Percentiles rank a stretch among this genome's conserved stretches.
Evolutionary conservation across 2,888 invertebrate species (phyloP).

Genomic region (Tetragonisca angustula): DNA sequence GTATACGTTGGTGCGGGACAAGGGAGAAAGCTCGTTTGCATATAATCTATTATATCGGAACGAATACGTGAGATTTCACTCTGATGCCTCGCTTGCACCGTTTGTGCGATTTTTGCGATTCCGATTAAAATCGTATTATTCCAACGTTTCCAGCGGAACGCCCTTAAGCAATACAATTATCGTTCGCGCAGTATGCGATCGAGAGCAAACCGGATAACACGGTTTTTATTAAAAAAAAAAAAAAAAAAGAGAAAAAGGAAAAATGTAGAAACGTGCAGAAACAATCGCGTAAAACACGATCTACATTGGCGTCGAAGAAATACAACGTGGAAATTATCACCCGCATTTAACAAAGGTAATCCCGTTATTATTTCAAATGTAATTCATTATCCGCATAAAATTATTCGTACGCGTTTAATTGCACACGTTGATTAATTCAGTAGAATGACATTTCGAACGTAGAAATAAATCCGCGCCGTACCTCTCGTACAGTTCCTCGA

Average conservation of each 20-base stretch:
- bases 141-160: not conserved
- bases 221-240: not conserved
- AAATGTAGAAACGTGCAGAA: not conserved
- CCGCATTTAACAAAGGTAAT: not conserved
- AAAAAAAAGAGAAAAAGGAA: no score
- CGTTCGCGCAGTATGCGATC: not conserved
- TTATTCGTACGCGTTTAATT: not conserved
- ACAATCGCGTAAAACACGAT: not conserved
- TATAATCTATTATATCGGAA: not conserved
- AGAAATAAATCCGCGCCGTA: not conserved
- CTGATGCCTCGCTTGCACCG: not conserved
- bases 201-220: not conserved
- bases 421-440: not conserved
- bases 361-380: not conserved
- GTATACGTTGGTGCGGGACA: not conserved
- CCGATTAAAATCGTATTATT: not conserved
- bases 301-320: not conserved
- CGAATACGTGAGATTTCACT: not conserved
- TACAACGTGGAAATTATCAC: not conserved
- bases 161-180: not conserved
- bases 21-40: not conserved
- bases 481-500: not conserved
- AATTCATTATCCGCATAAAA: not conserved
- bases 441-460: not conserved
- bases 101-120: not conserved